These are phyloP conservation scores for Phylloscopus trochiloides DNA, from an alignment of 2,113 vertebrate genomes.

Conservation along the genomic window DNA sequence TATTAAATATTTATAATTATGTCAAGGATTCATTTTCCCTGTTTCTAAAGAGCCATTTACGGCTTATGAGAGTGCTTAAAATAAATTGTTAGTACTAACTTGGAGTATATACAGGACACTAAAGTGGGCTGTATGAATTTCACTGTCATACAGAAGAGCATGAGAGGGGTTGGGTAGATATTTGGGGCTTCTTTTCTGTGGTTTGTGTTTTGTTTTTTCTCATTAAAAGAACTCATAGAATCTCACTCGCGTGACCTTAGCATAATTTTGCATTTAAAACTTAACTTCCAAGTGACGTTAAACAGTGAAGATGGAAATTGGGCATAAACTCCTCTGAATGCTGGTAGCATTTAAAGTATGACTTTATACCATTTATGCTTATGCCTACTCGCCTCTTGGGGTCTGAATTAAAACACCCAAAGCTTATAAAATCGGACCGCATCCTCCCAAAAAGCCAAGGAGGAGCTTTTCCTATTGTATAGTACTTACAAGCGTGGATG, in stretches of 20 bases:
- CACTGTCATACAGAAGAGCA: background rate
- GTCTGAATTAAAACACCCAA: background rate
- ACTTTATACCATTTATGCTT: background rate
- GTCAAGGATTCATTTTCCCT: background rate
- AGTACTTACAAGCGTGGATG: background rate
- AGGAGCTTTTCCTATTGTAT: rapidly evolving
- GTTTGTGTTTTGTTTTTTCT: background rate
- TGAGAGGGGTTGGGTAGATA: rapidly evolving
- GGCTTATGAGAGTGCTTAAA: background rate
- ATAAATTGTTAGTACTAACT: background rate
- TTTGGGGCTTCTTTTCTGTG: background rate
- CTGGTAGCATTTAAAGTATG: rapidly evolving
- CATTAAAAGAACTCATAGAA: background rate
- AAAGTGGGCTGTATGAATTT: background rate
- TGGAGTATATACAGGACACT: background rate
- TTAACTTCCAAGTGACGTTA: background rate
- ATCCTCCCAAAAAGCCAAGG: background rate
- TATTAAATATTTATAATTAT: background rate
- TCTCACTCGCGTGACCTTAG: background rate
- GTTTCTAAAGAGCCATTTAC: background rate
- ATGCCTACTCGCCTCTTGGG: background rate
- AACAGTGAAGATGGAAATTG: background rate
- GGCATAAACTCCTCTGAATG: rapidly evolving
- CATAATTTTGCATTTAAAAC: background rate
- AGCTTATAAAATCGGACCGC: background rate